phyloP scores from a whole-genome alignment of 2,113 vertebrate species.

The Neopipo cinnamomea region DNA sequence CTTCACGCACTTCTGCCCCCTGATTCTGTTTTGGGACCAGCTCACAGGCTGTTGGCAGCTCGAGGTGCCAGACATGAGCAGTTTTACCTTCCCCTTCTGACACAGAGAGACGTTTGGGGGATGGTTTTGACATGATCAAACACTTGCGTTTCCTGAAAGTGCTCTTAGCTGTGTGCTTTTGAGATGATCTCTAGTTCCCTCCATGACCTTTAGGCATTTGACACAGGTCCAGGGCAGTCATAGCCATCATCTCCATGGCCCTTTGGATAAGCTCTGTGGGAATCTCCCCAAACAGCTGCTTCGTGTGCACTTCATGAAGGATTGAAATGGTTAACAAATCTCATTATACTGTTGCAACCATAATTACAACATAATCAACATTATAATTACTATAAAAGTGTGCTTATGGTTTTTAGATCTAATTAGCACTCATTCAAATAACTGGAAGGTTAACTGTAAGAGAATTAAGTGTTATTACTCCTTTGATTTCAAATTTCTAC shows the following conservation, averaged over 20 bases:
- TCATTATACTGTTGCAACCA: conserved; percentile 4
- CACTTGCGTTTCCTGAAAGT: not conserved
- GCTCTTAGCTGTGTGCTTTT: not conserved
- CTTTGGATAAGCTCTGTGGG: not conserved
- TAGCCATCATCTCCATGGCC: not conserved
- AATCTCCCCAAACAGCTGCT: not conserved
- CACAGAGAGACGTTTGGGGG: not conserved
- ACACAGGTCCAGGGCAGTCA: not conserved
- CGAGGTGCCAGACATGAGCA: rapidly evolving
- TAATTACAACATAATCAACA: conserved; percentile 50
- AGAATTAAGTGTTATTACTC: conserved; percentile 57
- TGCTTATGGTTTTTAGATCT: conserved; percentile 46
- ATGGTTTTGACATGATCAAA: not conserved
- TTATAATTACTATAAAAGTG: conserved; percentile 30
- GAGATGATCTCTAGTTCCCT: not conserved
- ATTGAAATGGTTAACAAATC: conserved; percentile 42
- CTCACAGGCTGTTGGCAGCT: not conserved
- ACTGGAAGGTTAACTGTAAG: conserved; percentile 45
- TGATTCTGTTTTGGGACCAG: not conserved
- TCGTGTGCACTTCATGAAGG: not conserved
- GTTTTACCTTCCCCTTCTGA: not conserved
- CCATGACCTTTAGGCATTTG: not conserved
- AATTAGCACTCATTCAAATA: conserved; percentile 54
- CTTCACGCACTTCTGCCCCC: not conserved
- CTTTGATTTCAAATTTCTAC: conserved; percentile 49